phyloP scores from a whole-genome alignment of 37 sponge, comb jelly and placozoan genomes.

The Tethya wilhelma region DNA sequence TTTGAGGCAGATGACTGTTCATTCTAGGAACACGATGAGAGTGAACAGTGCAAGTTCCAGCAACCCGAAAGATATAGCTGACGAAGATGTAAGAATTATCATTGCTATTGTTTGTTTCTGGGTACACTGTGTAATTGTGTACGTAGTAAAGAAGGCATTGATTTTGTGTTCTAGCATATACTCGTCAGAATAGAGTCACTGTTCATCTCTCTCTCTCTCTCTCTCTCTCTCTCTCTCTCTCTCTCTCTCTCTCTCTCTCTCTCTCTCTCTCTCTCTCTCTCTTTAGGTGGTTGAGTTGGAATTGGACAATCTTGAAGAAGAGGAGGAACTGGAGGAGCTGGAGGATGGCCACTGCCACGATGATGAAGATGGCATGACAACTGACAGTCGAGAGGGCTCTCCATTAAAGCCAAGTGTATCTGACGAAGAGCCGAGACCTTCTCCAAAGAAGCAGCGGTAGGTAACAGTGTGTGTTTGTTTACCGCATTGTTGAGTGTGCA shows the following conservation, averaged over 20 bases:
- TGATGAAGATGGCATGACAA: background rate
- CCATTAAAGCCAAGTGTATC: background rate
- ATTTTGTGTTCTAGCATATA: too few relatives aligned
- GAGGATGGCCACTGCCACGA: constrained; percentile 50
- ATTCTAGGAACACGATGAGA: background rate
- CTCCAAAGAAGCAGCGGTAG: too few relatives aligned
- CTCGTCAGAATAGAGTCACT: too few relatives aligned
- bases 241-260: constrained; percentile 17
- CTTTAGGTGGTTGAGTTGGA: constrained; percentile 47
- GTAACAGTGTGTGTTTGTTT: too few relatives aligned
- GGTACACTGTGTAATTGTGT: too few relatives aligned
- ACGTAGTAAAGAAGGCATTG: too few relatives aligned
- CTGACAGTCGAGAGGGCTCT: background rate
- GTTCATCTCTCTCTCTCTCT: constrained; percentile 1
- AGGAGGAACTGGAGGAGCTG: constrained; percentile 67
- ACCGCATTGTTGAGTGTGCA: too few relatives aligned
- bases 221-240: constrained; percentile 6
- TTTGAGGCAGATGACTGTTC: background rate
- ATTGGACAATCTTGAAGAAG: constrained; percentile 52
- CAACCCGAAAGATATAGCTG: too few relatives aligned
- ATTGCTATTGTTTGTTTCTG: too few relatives aligned
- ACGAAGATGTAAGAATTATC: too few relatives aligned
- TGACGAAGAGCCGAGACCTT: too few relatives aligned
- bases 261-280: constrained; percentile 13
- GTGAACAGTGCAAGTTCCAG: too few relatives aligned